A percentile compares a stretch with the other conserved stretches of the same genome.
These are phyloP conservation scores for Ptilonorhynchus violaceus DNA, from an alignment of 2,113 vertebrate species.

Conservation along the genomic window DNA sequence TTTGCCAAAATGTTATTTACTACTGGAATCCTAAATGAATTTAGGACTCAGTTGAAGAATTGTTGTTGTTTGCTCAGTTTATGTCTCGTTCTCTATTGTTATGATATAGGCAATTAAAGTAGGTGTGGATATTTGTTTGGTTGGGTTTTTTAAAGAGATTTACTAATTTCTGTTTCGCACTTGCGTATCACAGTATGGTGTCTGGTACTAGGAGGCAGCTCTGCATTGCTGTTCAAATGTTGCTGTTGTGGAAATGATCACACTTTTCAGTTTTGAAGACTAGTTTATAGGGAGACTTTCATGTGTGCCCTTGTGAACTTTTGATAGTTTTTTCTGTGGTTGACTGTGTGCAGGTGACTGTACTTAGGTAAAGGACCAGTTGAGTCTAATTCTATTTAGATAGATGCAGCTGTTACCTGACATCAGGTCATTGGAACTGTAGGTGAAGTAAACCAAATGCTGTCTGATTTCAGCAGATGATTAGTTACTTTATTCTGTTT, in stretches of 20 bases:
- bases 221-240: background rate
- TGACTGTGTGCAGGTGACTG: background rate
- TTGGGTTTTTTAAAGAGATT: background rate
- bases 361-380: background rate
- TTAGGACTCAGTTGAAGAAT: background rate
- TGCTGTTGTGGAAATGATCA: background rate
- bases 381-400: background rate
- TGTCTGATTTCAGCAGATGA: background rate
- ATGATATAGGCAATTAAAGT: background rate
- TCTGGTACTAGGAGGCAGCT: background rate
- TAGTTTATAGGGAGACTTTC: background rate
- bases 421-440: background rate
- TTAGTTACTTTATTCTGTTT: background rate
- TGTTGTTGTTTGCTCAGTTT: background rate
- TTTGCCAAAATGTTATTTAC: background rate
- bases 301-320: background rate
- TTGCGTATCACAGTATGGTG: rapidly evolving
- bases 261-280: background rate
- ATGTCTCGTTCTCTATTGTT: background rate
- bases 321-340: background rate
- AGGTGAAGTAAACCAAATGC: background rate
- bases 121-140: background rate
- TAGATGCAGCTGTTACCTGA: background rate
- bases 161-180: background rate
- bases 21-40: background rate